These are phyloP conservation scores for Xestia rhomboidea DNA, from an alignment of 2,888 invertebrate species.

Conservation along the genomic window DNA sequence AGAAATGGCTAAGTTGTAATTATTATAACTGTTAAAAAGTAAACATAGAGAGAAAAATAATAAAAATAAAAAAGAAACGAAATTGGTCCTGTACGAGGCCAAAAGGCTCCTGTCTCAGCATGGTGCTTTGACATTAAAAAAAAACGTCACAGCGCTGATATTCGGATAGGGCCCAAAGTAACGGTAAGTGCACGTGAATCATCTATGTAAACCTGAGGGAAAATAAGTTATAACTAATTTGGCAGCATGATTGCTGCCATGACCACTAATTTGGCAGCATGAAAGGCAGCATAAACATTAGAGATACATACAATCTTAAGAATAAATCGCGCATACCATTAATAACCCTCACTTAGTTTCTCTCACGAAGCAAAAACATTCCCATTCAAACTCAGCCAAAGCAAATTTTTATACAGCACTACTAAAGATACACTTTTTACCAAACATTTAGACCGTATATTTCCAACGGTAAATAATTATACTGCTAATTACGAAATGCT, in stretches of 20 bases:
- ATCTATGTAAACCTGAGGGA: too few species aligned
- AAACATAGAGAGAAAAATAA: too few species aligned
- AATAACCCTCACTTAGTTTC: constrained; percentile 6
- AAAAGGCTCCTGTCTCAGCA: too few species aligned
- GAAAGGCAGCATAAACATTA: neutral
- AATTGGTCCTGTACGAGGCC: too few species aligned
- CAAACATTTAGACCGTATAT: constrained; percentile 62
- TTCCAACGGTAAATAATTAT: constrained; percentile 70
- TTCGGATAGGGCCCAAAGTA: too few species aligned
- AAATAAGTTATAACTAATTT: neutral
- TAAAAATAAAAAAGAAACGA: too few species aligned
- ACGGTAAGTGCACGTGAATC: too few species aligned
- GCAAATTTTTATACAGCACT: constrained; percentile 22
- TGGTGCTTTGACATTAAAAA: too few species aligned
- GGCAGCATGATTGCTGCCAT: neutral
- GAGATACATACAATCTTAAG: neutral
- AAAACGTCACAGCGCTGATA: too few species aligned
- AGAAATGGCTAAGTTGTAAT: too few species aligned
- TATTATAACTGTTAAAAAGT: too few species aligned
- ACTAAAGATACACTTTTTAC: constrained; percentile 51
- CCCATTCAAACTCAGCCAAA: constrained; percentile 20
- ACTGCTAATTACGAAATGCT: constrained; percentile 70
- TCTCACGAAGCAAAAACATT: constrained; percentile 21
- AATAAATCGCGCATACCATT: constrained; percentile 1
- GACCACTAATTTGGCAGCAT: neutral